Conservation (phyloP, 2,113 vertebrate species). For the Felis chaus region DNA sequence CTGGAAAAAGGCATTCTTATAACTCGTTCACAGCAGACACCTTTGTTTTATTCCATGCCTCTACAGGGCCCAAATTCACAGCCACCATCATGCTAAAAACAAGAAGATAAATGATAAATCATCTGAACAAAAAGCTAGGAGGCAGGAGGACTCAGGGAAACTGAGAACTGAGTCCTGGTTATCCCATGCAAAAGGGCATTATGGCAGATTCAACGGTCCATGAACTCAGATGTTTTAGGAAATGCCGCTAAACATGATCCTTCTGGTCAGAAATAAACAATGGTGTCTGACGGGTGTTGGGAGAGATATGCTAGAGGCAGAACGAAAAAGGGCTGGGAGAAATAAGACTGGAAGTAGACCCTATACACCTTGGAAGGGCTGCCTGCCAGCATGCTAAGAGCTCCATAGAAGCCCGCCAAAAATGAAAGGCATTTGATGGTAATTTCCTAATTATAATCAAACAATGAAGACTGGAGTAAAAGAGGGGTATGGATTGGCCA, state of each 20-base stretch:
- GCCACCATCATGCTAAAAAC: not conserved
- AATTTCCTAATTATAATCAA: not conserved
- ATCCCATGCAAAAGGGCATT: accelerated
- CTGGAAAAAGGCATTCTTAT: not conserved
- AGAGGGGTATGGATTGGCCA: not conserved
- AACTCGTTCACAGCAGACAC: accelerated
- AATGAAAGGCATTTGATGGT: too few relatives aligned
- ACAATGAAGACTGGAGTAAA: not conserved
- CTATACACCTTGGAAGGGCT: not conserved
- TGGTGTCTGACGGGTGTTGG: not conserved
- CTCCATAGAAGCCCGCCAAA: too few relatives aligned
- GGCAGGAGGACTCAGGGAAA: not conserved
- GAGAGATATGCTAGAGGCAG: not conserved
- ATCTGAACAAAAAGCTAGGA: not conserved
- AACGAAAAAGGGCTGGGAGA: not conserved
- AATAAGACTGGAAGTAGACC: not conserved
- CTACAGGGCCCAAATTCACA: not conserved
- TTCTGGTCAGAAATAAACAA: not conserved
- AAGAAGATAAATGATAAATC: not conserved
- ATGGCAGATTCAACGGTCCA: accelerated
- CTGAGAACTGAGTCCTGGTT: accelerated
- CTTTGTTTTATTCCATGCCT: not conserved
- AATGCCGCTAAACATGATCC: not conserved
- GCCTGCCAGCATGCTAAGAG: not conserved
- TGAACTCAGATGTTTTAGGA: not conserved